phyloP scores from a whole-genome alignment of 2,888 invertebrate genomes.

The Platycnemis pennipes region DNA sequence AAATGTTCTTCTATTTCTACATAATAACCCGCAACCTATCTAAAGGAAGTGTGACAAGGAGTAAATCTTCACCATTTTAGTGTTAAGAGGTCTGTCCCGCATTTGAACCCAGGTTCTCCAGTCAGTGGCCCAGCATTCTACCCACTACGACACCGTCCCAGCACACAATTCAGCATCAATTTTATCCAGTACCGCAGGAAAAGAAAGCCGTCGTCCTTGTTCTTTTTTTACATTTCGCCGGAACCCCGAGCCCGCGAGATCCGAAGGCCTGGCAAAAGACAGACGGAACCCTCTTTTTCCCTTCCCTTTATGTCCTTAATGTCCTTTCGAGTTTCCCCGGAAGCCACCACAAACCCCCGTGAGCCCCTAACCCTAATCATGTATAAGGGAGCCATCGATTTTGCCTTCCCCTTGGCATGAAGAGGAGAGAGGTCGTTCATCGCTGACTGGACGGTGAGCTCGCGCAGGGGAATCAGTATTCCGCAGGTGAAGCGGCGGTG shows the following conservation, averaged over 20 bases:
- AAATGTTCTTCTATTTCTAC: too few species aligned
- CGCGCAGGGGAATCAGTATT: background rate
- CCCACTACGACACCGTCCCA: too few species aligned
- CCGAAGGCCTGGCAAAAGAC: background rate
- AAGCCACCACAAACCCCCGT: background rate
- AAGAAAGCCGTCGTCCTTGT: background rate
- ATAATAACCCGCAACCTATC: too few species aligned
- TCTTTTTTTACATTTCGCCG: background rate
- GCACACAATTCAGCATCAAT: slow-evolving; percentile 7
- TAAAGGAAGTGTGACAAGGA: too few species aligned
- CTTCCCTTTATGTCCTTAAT: background rate
- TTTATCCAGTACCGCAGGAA: background rate
- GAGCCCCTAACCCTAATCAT: background rate
- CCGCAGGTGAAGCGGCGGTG: background rate
- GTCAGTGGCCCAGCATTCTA: too few species aligned
- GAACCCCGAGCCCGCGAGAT: background rate
- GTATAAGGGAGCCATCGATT: slow-evolving; percentile 42
- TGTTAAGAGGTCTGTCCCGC: too few species aligned
- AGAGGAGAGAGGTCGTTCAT: background rate
- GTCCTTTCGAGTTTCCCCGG: background rate
- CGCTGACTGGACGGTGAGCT: slow-evolving; percentile 53
- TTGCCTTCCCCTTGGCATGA: background rate
- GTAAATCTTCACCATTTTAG: too few species aligned
- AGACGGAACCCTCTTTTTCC: background rate
- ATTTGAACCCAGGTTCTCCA: too few species aligned